Conservation (phyloP, 2,888 invertebrate genomes). For the Vandiemenella viatica region DNA sequence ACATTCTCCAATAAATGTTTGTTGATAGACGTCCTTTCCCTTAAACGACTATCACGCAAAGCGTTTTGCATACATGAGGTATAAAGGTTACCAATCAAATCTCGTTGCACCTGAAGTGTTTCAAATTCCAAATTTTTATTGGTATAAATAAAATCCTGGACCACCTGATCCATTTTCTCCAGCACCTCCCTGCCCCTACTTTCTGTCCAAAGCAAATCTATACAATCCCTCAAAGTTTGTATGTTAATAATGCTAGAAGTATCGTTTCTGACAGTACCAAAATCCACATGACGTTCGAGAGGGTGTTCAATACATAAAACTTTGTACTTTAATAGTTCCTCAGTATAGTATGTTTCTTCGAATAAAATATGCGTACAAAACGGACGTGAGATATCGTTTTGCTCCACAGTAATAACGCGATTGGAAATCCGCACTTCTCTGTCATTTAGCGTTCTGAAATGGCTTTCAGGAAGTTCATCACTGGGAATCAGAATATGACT, state of each 20-base stretch:
- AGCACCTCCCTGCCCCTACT: constrained; percentile 45
- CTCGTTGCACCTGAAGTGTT: constrained; percentile 34
- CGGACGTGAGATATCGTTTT: constrained; percentile 35
- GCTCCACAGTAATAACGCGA: constrained; percentile 42
- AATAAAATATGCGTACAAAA: constrained; percentile 54
- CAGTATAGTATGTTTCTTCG: constrained; percentile 71
- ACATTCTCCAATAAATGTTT: constrained; percentile 45
- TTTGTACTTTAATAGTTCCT: constrained; percentile 55
- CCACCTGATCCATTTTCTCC: constrained; percentile 44
- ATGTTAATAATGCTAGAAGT: constrained; percentile 21
- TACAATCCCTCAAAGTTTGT: constrained; percentile 48
- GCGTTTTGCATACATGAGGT: constrained; percentile 45
- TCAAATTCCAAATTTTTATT: constrained; percentile 26
- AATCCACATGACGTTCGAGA: constrained; percentile 38
- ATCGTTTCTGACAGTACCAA: constrained; percentile 27
- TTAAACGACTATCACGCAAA: constrained; percentile 40
- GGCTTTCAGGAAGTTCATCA: constrained; percentile 41
- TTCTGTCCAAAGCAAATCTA: constrained; percentile 55
- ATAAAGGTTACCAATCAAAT: constrained; percentile 44
- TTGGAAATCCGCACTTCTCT: constrained; percentile 44
- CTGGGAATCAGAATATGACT: constrained; percentile 58
- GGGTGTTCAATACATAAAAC: constrained; percentile 63
- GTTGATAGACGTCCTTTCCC: constrained; percentile 39
- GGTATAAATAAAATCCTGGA: constrained; percentile 38
- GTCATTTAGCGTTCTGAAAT: constrained; percentile 49